Conservation (phyloP, 2,113 vertebrate species). For the Acanthochromis polyacanthus region DNA sequence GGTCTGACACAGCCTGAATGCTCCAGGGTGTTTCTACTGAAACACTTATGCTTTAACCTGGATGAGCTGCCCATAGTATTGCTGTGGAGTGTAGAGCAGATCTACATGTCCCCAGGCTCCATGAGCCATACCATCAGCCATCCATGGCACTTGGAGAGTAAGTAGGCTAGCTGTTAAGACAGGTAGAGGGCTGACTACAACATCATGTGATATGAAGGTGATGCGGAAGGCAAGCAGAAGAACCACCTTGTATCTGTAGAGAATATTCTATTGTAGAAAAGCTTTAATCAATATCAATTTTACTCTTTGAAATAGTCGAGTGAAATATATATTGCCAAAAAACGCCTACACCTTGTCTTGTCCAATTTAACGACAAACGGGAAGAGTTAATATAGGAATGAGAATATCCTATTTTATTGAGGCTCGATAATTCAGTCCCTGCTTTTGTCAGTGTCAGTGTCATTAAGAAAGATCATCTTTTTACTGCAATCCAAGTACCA, state of each 20-base stretch:
- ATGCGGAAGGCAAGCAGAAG: not conserved
- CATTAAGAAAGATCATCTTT: not conserved
- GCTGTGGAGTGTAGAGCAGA: not conserved
- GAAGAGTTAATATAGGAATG: no score
- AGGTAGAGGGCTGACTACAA: not conserved
- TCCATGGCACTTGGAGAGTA: not conserved
- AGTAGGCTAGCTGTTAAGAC: not conserved
- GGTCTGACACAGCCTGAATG: not conserved
- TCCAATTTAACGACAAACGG: not conserved
- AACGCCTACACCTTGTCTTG: not conserved
- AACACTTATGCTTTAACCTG: constrained; percentile 43
- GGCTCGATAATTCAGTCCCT: not conserved
- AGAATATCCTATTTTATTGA: no score
- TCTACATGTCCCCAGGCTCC: not conserved
- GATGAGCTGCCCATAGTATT: constrained; percentile 10
- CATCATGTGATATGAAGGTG: not conserved
- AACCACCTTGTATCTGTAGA: not conserved
- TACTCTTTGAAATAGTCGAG: not conserved
- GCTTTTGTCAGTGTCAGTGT: not conserved
- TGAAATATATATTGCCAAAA: not conserved
- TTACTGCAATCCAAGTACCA: not conserved
- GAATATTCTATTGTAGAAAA: not conserved
- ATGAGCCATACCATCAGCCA: constrained; percentile 15
- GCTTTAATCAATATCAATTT: not conserved
- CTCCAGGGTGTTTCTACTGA: constrained; percentile 14